phyloP scores from a whole-genome alignment of 2,888 invertebrate species.

The Pristionchus japonicus region DNA sequence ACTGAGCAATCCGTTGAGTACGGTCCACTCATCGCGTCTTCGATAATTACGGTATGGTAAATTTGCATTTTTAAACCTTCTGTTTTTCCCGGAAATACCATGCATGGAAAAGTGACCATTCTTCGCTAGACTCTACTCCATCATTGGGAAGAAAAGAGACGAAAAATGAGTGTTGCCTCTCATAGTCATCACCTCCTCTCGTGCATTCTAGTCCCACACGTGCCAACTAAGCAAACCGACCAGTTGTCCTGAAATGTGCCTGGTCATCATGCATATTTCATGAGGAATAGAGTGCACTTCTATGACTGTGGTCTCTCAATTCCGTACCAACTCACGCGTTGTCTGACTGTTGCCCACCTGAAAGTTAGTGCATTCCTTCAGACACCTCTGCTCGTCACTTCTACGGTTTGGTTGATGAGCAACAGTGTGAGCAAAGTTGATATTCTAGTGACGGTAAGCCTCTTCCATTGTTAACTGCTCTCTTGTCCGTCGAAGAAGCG shows the following conservation, averaged over 20 bases:
- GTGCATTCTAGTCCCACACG: not conserved
- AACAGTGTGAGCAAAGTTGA: not conserved
- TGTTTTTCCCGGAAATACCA: not conserved
- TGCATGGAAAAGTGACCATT: not conserved
- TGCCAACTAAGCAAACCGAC: not conserved
- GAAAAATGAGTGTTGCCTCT: not conserved
- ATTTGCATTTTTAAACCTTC: not conserved
- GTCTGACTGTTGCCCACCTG: too few relatives aligned
- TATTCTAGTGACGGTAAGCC: not conserved
- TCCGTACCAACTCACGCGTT: too few relatives aligned
- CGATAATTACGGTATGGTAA: not conserved
- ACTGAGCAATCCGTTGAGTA: not conserved
- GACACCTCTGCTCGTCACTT: not conserved
- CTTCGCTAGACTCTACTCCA: not conserved
- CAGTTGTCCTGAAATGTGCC: not conserved
- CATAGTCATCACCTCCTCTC: not conserved
- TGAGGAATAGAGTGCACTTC: not conserved
- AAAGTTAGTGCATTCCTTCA: not conserved
- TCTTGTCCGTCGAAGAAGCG: too few relatives aligned
- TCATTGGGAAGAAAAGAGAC: not conserved
- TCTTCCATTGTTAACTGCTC: not conserved
- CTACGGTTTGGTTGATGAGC: not conserved
- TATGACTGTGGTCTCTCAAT: too few relatives aligned
- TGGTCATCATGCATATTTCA: not conserved
- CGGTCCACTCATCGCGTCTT: constrained; percentile 24